These are phyloP conservation scores for Gryllus longicercus DNA, from an alignment of 2,888 invertebrate genomes.

Conservation along the genomic window DNA sequence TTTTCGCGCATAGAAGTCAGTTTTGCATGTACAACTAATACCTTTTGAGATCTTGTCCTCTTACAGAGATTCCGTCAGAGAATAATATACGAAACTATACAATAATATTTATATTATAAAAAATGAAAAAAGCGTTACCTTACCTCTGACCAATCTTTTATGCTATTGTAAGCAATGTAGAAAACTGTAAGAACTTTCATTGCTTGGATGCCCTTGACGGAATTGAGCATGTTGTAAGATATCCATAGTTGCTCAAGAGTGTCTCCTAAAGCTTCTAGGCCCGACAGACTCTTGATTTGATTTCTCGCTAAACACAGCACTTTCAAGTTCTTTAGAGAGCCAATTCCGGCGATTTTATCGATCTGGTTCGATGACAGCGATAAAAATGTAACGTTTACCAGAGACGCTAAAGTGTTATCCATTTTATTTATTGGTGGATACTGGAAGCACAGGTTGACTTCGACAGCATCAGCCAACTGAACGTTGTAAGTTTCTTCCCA, in stretches of 20 bases:
- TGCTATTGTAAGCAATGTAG: neutral
- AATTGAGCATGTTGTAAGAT: neutral
- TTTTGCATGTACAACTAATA: too few species aligned
- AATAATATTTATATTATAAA: too few species aligned
- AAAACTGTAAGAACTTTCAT: neutral
- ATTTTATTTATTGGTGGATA: neutral
- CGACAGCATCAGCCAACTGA: neutral
- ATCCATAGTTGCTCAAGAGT: neutral
- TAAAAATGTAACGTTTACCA: neutral
- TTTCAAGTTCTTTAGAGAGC: conserved; percentile 4
- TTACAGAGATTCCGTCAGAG: too few species aligned
- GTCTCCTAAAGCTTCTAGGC: neutral
- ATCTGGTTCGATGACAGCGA: neutral
- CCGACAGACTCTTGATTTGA: neutral
- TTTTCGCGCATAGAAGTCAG: too few species aligned
- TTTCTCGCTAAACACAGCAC: neutral
- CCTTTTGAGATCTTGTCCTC: too few species aligned
- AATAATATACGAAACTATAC: too few species aligned
- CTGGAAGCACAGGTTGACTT: neutral
- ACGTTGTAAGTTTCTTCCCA: neutral
- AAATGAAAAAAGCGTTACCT: neutral
- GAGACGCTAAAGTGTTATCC: neutral
- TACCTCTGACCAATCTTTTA: neutral
- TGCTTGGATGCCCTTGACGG: neutral
- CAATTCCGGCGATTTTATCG: neutral